Percentiles rank a stretch among this genome's conserved stretches.
phyloP scores from a whole-genome alignment of 2,888 invertebrate genomes.

The Allolobophora icterica region DNA sequence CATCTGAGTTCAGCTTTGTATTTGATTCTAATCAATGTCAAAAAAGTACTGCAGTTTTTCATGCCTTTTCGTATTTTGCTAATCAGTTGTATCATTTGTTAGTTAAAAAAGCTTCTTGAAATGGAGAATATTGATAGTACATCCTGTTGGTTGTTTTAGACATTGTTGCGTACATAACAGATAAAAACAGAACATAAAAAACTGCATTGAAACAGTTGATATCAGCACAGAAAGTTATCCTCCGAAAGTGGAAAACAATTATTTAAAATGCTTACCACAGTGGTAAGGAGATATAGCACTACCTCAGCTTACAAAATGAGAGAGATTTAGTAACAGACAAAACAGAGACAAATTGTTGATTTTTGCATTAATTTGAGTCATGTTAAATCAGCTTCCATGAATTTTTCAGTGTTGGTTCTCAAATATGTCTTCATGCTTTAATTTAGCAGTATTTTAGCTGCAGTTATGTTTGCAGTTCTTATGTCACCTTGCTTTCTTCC shows the following conservation, averaged over 20 bases:
- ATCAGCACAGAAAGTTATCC: no score
- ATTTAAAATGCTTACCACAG: no score
- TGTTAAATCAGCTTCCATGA: neutral
- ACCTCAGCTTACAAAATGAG: no score
- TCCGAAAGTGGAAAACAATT: no score
- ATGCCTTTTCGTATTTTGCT: neutral
- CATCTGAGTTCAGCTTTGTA: neutral
- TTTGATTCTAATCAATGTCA: neutral
- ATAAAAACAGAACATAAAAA: no score
- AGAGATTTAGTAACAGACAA: neutral
- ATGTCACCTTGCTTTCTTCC: neutral
- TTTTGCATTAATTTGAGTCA: neutral
- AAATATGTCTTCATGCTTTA: neutral
- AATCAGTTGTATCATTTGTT: neutral
- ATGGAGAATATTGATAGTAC: no score
- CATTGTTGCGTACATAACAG: no score
- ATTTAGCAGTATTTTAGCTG: neutral
- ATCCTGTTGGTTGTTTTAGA: no score
- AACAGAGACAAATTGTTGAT: neutral
- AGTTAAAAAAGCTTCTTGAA: neutral
- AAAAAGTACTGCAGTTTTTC: neutral
- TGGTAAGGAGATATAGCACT: no score
- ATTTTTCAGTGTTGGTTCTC: neutral
- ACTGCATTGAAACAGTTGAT: no score
- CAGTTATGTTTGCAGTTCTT: neutral